Base-by-base conservation (phyloP, 2,888 invertebrate species). In the Seladonia tumulorum region DNA sequence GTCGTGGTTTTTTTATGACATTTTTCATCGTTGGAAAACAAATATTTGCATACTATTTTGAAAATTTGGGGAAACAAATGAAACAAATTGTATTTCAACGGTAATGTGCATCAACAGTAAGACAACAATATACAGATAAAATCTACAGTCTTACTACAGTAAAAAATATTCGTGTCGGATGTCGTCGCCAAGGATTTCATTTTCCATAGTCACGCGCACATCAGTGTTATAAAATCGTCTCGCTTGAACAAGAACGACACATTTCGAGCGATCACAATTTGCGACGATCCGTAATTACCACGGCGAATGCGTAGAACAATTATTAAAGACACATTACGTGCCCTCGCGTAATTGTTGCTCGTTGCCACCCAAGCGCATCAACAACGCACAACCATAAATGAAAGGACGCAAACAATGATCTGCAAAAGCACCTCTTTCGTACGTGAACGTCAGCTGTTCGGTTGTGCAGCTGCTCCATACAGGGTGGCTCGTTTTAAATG, bases 381-480 rank as follows among this genome's bases (percentile, higher is more conserved):
- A 39, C 14, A n/a, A 75, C 72, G 57, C 72, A 47, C 25, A 57
- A 70, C 25, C 77, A 47, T 22, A 71, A 45, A 71, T 49, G 76
- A 22, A 16, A 77, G 82, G 82, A 83, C 79, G 82, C 86, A 88
- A 90, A 89, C 88, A 89, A 88, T 90, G 81, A 79, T 82, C 79
- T 81, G 79, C 83, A 53, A 76, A 83, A 81, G 83, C 73, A 49
- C 75, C 78, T 75, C 82, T 75, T 66, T 78, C 85, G 84, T 87
- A 66, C 77, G 71, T 78, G 80, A 76, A 75, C 86, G 93, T 93
- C 93, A 93, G 93, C 93, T 93, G 93, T 93, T 93, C 90, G 91
- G 83, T 90, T 87, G 89, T 79, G 92, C 93, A 93, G 92, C 93
- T 93, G 93, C 88, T 81, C 39, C 71, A 42, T 82, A 85, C 81